phyloP scores from a whole-genome alignment of 1,140 invertebrate species.

The Cephus cinctus region DNA sequence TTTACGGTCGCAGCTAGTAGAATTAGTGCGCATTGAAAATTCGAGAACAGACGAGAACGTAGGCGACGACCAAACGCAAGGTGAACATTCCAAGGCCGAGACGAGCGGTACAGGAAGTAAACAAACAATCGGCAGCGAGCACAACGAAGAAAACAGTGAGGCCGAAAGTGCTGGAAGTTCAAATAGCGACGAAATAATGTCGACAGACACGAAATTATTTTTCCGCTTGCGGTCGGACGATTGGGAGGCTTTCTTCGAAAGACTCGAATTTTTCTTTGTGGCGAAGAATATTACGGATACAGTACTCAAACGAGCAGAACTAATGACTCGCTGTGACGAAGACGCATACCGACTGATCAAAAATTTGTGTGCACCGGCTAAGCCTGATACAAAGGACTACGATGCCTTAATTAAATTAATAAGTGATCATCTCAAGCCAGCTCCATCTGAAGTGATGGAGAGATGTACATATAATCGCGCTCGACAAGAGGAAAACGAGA shows the following conservation, averaged over 20 bases:
- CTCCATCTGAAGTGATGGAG: constrained; percentile 11
- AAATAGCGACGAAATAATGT: too few species aligned
- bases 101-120: too few species aligned
- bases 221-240: not conserved
- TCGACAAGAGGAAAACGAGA: constrained; percentile 10
- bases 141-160: too few species aligned
- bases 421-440: constrained; percentile 13
- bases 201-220: too few species aligned
- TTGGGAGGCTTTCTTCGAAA: constrained; percentile 11
- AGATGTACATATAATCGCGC: constrained; percentile 13
- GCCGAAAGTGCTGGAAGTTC: too few species aligned
- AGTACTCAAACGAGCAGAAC: constrained; percentile 1
- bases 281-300: constrained; percentile 10
- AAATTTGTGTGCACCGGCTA: constrained; percentile 15
- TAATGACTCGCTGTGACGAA: constrained; percentile 9
- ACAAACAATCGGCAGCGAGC: too few species aligned
- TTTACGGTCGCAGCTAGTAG: too few species aligned
- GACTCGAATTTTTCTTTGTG: constrained; percentile 11
- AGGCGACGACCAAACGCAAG: too few species aligned
- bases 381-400: constrained; percentile 10
- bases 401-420: constrained; percentile 11
- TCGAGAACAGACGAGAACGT: too few species aligned
- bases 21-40: too few species aligned
- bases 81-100: too few species aligned
- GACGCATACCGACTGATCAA: constrained; percentile 11